Evolutionary conservation across 1,140 invertebrate genomes (phyloP), one percentile per base, ranked within the genome.

Genomic region (Aphis craccivora): DNA sequence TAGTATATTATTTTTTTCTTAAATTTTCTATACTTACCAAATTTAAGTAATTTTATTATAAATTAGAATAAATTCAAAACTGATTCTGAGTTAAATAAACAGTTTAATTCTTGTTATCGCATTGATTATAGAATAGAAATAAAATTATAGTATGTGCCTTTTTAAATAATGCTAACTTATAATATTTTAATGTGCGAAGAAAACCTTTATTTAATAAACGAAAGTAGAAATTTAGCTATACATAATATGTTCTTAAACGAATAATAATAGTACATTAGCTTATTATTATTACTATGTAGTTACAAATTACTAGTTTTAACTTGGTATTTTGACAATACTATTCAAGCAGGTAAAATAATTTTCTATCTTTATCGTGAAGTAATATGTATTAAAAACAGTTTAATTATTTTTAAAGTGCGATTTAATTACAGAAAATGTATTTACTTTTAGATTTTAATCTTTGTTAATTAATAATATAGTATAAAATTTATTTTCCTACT

Each of bases 211-310:
- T 87, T 20, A n/a, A 45, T 87, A 90, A 90, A 90, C 8, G 51
- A 90, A 53, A 90, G 88, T 90, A 90, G 51, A 90, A 90, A 90
- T 90, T 90, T 53, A 87, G n/a, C 11, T 87, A 48, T 88, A 76
- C 14, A n/a, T 45, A n/a, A 87, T 53, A 53, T 53, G 87, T 90
- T 90, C 51, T 55, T 90, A 90, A 90, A 90, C 23, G 35, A 90
- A 55, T 35, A 88, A 51, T 88, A 88, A 88, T 88, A 23, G n/a
- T 51, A 55, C 18, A 53, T 53, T 87, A 84, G 83, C 43, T 43
- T 23, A 84, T 84, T 40, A 40, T 84, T 4, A 37, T 37, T 87
- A 25, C 40, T 86, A 30, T 87, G 14, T 40, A 84, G 37, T 40
- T 43, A 88, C 48, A 53, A 87, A 87, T 87, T 48, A 87, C 45